A percentile compares a stretch with the other conserved stretches of the same genome.
Conservation (phyloP, 1,140 invertebrate species). For the Lamellibrachia luymesi region DNA sequence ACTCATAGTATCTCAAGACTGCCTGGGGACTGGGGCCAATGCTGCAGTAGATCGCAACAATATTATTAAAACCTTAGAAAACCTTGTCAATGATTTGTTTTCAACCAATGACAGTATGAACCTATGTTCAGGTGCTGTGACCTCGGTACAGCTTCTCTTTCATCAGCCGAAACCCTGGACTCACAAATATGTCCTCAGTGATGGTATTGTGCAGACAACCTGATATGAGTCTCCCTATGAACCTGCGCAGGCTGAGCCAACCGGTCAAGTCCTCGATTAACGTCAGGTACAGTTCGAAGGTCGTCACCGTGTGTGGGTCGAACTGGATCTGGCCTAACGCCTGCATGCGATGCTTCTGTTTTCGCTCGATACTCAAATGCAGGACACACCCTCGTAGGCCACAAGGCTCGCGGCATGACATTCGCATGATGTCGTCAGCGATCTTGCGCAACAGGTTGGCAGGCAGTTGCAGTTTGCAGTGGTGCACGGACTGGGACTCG, state of each 20-base stretch:
- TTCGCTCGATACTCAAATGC: conserved; percentile 49
- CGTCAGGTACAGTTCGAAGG: conserved; percentile 81
- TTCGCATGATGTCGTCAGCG: conserved; percentile 71
- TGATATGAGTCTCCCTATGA: conserved; percentile 36
- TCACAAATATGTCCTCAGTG: conserved; percentile 79
- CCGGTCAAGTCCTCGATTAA: conserved; percentile 74
- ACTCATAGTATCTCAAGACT: background rate
- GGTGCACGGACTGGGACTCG: conserved; percentile 58
- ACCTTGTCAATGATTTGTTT: background rate
- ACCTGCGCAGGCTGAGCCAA: conserved; percentile 75
- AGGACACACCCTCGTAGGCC: conserved; percentile 64
- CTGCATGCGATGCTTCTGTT: conserved; percentile 43
- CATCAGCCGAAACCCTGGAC: conserved; percentile 76
- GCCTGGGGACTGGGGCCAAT: background rate
- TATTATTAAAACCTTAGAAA: background rate
- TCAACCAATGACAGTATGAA: background rate
- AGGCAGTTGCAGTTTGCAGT: conserved; percentile 78
- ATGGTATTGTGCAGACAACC: conserved; percentile 72
- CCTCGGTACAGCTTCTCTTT: conserved; percentile 82
- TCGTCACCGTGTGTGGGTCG: conserved; percentile 78
- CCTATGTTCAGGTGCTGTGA: background rate
- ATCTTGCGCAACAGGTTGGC: conserved; percentile 73
- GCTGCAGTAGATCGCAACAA: background rate
- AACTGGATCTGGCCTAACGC: conserved; percentile 71
- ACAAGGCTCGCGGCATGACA: conserved; percentile 82